phyloP scores from a whole-genome alignment of 2,113 vertebrate species.

The Dasyurus viverrinus region DNA sequence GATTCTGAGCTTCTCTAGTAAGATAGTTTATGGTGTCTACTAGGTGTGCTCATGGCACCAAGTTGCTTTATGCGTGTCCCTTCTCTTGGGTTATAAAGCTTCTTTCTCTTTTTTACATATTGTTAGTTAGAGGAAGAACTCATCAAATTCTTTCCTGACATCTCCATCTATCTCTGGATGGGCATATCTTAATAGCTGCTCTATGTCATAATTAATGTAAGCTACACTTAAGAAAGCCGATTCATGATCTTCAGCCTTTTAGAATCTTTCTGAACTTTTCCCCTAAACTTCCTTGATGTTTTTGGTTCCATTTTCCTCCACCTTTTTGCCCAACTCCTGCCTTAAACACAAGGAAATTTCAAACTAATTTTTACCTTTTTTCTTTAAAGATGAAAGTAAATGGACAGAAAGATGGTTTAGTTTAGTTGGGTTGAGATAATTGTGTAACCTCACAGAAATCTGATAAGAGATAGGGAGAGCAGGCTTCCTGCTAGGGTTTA shows the following conservation, averaged over 20 bases:
- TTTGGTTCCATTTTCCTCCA: neutral
- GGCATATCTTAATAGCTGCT: neutral
- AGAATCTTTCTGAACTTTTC: neutral
- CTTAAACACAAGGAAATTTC: neutral
- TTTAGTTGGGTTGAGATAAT: neutral
- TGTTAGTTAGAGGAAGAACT: neutral
- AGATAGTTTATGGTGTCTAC: neutral
- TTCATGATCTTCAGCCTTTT: neutral
- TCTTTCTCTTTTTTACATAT: neutral
- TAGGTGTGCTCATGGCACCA: neutral
- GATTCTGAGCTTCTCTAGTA: neutral
- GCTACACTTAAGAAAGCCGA: neutral
- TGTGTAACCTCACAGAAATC: neutral
- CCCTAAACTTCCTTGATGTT: neutral
- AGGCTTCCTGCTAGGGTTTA: neutral
- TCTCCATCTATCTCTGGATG: neutral
- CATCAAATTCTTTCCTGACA: neutral
- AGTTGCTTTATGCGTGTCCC: neutral
- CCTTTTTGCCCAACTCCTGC: neutral
- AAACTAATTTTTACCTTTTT: neutral
- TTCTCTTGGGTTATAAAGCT: neutral
- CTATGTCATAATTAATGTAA: neutral
- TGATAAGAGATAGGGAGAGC: neutral
- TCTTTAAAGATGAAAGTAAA: neutral
- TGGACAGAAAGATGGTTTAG: neutral